A percentile compares a stretch with the other conserved stretches of the same genome.
Evolutionary conservation across 2,888 invertebrate species (phyloP).

Genomic region (Agonopterix alstromeriana): DNA sequence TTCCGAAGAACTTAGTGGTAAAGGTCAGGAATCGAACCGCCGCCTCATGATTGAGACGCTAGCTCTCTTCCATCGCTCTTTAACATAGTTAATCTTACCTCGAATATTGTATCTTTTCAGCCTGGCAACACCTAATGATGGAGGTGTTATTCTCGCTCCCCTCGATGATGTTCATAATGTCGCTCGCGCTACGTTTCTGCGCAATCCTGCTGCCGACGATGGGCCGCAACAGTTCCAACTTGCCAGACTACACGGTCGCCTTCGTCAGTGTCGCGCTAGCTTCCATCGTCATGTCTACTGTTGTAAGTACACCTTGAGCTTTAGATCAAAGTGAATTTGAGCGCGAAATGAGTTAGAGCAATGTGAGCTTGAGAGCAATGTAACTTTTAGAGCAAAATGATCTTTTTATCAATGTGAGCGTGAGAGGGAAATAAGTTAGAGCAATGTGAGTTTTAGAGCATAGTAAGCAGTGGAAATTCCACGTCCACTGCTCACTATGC

Average conservation of each 20-base stretch:
- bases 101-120: slow-evolving; percentile 20
- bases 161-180: slow-evolving; percentile 27
- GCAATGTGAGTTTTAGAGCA: too few species aligned
- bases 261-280: slow-evolving; percentile 35
- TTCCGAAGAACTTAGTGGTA: too few species aligned
- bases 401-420: too few species aligned
- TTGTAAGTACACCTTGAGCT: slow-evolving; percentile 26
- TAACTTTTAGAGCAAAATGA: too few species aligned
- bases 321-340: background rate
- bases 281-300: slow-evolving; percentile 19
- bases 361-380: too few species aligned
- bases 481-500: too few species aligned
- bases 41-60: background rate
- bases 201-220: slow-evolving; percentile 48
- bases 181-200: slow-evolving; percentile 33
- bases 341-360: too few species aligned
- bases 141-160: slow-evolving; percentile 39
- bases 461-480: too few species aligned
- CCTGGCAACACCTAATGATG: slow-evolving; percentile 48
- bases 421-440: too few species aligned
- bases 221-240: slow-evolving; percentile 30
- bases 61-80: background rate
- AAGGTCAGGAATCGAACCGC: too few species aligned
- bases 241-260: slow-evolving; percentile 41
- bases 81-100: background rate